Percentiles rank a stretch among this genome's conserved stretches.
Conservation (phyloP, 2,888 invertebrate genomes). For the Microplitis manilae region DNA sequence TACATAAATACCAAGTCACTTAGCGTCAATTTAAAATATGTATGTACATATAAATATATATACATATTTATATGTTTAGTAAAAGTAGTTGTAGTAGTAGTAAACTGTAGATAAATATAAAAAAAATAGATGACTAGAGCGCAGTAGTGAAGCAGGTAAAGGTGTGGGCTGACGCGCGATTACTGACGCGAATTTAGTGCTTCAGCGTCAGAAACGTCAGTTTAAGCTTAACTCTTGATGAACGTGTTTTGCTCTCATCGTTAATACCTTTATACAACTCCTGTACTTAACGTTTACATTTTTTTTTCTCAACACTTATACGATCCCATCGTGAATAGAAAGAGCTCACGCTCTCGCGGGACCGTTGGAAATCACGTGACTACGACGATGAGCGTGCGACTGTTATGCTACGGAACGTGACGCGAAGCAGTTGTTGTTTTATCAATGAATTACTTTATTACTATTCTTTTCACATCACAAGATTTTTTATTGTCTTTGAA, state of each 20-base stretch:
- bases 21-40: not conserved
- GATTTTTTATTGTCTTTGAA: not conserved
- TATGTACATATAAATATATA: not conserved
- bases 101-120: not conserved
- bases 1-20: not conserved
- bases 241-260: not conserved
- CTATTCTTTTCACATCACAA: constrained; percentile 8
- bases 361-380: constrained; percentile 46
- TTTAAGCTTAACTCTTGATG: not conserved
- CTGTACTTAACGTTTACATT: not conserved
- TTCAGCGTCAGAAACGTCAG: not conserved
- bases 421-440: constrained; percentile 10
- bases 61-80: not conserved
- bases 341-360: constrained; percentile 52
- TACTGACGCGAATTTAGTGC: constrained; percentile 20
- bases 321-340: not conserved
- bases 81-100: not conserved
- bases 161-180: constrained; percentile 49
- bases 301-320: not conserved
- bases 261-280: not conserved
- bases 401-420: not conserved
- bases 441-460: constrained; percentile 1
- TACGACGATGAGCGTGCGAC: constrained; percentile 16
- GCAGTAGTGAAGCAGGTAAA: constrained; percentile 52
- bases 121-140: not conserved